These are phyloP conservation scores for Coenobita brevimanus DNA, from an alignment of 1,140 invertebrate genomes.

Conservation along the genomic window DNA sequence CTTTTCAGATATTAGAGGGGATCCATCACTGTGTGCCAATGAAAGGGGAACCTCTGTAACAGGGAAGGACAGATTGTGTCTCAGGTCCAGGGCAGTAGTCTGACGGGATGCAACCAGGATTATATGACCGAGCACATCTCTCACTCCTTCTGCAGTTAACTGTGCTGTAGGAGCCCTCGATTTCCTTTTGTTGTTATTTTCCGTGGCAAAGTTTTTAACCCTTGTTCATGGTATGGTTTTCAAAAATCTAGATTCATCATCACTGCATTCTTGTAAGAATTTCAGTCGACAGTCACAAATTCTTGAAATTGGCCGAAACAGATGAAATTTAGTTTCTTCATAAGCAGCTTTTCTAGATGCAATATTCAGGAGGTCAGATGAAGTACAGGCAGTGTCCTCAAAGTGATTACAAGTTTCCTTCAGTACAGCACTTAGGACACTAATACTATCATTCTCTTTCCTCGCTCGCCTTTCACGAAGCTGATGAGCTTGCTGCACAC, in stretches of 20 bases:
- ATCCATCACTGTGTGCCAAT: constrained; percentile 15
- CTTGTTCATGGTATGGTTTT: too few species aligned
- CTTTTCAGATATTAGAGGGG: too few species aligned
- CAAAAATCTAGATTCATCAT: too few species aligned
- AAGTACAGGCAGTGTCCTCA: too few species aligned
- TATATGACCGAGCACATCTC: not conserved
- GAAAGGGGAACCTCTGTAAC: not conserved
- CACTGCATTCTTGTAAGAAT: too few species aligned
- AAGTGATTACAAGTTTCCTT: too few species aligned
- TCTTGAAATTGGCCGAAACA: too few species aligned
- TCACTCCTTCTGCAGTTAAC: not conserved
- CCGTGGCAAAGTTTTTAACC: not conserved
- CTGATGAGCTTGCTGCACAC: not conserved
- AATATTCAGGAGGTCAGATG: too few species aligned
- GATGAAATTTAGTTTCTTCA: too few species aligned
- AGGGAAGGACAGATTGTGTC: not conserved
- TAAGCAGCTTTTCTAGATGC: too few species aligned
- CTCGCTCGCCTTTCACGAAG: not conserved
- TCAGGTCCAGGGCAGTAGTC: not conserved
- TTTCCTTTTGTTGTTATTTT: constrained; percentile 13
- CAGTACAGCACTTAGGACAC: not conserved
- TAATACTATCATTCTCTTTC: constrained; percentile 1
- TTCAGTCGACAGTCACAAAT: too few species aligned
- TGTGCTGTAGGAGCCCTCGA: not conserved
- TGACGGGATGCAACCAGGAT: not conserved